phyloP scores from a whole-genome alignment of 2,888 invertebrate genomes.

The Aplocera efformata region DNA sequence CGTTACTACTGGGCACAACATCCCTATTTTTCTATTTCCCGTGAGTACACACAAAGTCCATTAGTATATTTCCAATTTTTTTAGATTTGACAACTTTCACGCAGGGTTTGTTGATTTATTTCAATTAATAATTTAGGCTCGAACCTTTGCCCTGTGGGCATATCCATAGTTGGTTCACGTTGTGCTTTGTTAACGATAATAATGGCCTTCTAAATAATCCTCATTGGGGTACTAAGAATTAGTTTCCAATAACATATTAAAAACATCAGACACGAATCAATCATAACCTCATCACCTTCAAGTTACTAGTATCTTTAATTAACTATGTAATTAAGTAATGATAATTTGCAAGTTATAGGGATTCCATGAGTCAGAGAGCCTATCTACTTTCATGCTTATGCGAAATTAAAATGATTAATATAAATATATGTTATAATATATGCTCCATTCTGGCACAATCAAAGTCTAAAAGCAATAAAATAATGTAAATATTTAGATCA shows the following conservation, averaged over 20 bases:
- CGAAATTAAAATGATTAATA: too few species aligned
- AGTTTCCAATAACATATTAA: conserved; percentile 5
- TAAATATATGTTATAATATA: too few species aligned
- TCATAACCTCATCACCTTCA: background rate
- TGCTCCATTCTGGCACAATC: too few species aligned
- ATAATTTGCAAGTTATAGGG: background rate
- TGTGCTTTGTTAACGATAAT: conserved; percentile 7
- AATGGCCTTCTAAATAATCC: conserved; percentile 17
- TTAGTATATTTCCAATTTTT: conserved; percentile 59
- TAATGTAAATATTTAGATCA: background rate
- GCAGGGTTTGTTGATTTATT: conserved; percentile 60
- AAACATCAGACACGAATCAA: too few species aligned
- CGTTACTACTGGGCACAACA: conserved; percentile 94
- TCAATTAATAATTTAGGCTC: conserved; percentile 64
- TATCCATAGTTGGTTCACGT: conserved; percentile 30
- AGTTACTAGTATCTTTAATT: background rate
- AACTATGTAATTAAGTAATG: background rate
- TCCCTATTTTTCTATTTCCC: conserved; percentile 98
- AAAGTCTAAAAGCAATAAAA: background rate
- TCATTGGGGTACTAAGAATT: conserved; percentile 6
- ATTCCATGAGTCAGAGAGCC: too few species aligned
- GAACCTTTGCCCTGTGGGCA: conserved; percentile 47
- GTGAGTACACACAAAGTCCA: conserved; percentile 87
- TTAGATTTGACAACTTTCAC: conserved; percentile 74
- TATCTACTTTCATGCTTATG: too few species aligned